A percentile compares a stretch with the other conserved stretches of the same genome.
These are phyloP conservation scores for Auanema sp. DNA, from an alignment of 2,888 invertebrate genomes.

Conservation along the genomic window DNA sequence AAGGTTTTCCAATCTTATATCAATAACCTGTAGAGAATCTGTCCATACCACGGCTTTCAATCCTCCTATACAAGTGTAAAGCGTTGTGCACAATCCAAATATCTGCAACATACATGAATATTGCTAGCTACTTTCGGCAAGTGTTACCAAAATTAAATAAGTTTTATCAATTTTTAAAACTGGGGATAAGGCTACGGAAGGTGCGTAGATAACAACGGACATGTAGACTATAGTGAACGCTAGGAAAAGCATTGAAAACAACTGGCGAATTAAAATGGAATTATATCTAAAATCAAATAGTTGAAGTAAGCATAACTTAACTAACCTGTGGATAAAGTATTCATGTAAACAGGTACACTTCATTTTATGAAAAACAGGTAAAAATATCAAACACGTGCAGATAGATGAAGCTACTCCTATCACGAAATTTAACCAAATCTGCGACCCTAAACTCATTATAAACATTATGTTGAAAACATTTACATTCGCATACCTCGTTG, in stretches of 20 bases:
- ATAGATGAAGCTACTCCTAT: slow-evolving; percentile 50
- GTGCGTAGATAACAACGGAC: slow-evolving; percentile 55
- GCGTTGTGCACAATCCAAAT: slow-evolving; percentile 49
- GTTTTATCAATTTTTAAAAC: slow-evolving; percentile 46
- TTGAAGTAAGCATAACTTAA: neutral
- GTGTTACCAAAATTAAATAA: slow-evolving; percentile 38
- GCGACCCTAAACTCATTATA: slow-evolving; percentile 29
- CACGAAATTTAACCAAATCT: slow-evolving; percentile 55
- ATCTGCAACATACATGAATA: slow-evolving; percentile 28
- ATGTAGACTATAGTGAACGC: slow-evolving; percentile 51
- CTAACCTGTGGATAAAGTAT: slow-evolving; percentile 52
- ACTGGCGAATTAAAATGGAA: slow-evolving; percentile 43
- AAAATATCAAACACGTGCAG: slow-evolving; percentile 47
- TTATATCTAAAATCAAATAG: slow-evolving; percentile 38
- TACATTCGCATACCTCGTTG: slow-evolving; percentile 41
- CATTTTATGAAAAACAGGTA: slow-evolving; percentile 59
- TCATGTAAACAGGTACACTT: slow-evolving; percentile 54
- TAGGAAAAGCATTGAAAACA: slow-evolving; percentile 50
- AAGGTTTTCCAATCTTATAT: neutral
- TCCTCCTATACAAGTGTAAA: slow-evolving; percentile 54
- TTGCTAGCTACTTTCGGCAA: neutral
- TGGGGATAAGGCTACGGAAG: slow-evolving; percentile 50
- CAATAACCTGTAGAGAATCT: slow-evolving; percentile 41
- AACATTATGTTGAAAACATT: neutral
- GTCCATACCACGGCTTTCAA: slow-evolving; percentile 56